Evolutionary conservation across 2,888 invertebrate species (phyloP), one percentile per base, ranked within the genome.

Genomic region (Drosophila hawaiiensis): DNA sequence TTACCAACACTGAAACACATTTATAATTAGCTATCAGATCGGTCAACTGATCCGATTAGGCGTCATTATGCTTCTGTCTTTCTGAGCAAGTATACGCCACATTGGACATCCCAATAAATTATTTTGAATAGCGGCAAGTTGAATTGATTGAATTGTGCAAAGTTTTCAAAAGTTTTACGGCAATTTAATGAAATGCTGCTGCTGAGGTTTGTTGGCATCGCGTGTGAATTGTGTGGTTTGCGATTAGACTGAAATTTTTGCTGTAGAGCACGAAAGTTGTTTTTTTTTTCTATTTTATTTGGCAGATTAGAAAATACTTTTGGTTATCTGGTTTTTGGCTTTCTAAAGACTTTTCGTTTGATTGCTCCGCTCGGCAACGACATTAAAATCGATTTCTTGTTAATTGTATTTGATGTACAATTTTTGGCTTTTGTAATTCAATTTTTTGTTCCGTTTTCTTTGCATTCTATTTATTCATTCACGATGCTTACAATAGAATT

Each of bases 101-200:
- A 69, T 67, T 68, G 77, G 54, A 52, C 65, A 22, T 29, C 14
- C 33, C 54, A 47, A 41, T 31, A 16, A 41, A 47, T 43, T 49
- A 25, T 47, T 47, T 47, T 25, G 25, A 25, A 47, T 25, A 9
- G 9, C 37, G 4, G 61, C 59, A 75, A 82, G 73, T 73, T 71
- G 66, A 83, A 88, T 90, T 89, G 88, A 88, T 86, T 83, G 87
- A 87, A 83, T 90, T 81, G 91, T 80, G 81, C 79, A 90, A 89
- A 89, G 74, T 86, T 88, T 84, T 80, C 86, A 80, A 88, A 90
- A 89, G 74, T 86, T 88, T 81, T 78, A 86, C 82, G 66, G 87
- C 79, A 77, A 77, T 69, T 80, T 84, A 86, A 89, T 86, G 81
- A 81, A 88, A 82, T 74, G 78, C 87, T 76, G 82, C 58, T 47